phyloP scores from a whole-genome alignment of 2,888 invertebrate species.

The Cephus runcator region DNA sequence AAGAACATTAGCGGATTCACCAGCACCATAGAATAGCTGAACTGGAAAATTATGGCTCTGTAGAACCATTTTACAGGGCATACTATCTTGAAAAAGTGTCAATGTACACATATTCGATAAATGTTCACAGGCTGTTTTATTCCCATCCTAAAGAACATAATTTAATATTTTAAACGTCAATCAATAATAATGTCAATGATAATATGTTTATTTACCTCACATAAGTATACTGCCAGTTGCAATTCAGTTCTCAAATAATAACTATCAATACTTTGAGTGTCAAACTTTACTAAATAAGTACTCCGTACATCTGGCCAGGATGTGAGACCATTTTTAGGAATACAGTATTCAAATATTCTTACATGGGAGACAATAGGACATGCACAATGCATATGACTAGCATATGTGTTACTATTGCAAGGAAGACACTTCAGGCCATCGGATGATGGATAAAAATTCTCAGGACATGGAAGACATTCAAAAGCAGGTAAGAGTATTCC shows the following conservation, averaged over 20 bases:
- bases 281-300: slow-evolving; percentile 58
- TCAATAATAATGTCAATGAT: slow-evolving; percentile 8
- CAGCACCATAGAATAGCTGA: slow-evolving; percentile 67
- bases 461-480: slow-evolving; percentile 63
- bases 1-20: slow-evolving; percentile 65
- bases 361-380: slow-evolving; percentile 58
- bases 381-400: slow-evolving; percentile 49
- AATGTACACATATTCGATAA: slow-evolving; percentile 76
- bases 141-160: slow-evolving; percentile 59
- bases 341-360: slow-evolving; percentile 57
- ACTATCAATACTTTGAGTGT: slow-evolving; percentile 55
- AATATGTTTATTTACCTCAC: slow-evolving; percentile 58
- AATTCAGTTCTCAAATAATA: slow-evolving; percentile 62
- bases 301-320: slow-evolving; percentile 56
- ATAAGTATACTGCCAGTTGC: slow-evolving; percentile 61
- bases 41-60: slow-evolving; percentile 40
- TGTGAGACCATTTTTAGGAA: slow-evolving; percentile 47
- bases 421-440: slow-evolving; percentile 61
- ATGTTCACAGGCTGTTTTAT: slow-evolving; percentile 72
- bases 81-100: slow-evolving; percentile 67
- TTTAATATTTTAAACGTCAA: slow-evolving; percentile 9
- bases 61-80: slow-evolving; percentile 46
- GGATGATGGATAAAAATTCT: slow-evolving; percentile 60
- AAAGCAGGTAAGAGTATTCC: slow-evolving; percentile 54
- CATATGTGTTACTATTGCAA: slow-evolving; percentile 46